Evolutionary conservation across 2,888 invertebrate species (phyloP).

Genomic region (Deilephila elpenor): DNA sequence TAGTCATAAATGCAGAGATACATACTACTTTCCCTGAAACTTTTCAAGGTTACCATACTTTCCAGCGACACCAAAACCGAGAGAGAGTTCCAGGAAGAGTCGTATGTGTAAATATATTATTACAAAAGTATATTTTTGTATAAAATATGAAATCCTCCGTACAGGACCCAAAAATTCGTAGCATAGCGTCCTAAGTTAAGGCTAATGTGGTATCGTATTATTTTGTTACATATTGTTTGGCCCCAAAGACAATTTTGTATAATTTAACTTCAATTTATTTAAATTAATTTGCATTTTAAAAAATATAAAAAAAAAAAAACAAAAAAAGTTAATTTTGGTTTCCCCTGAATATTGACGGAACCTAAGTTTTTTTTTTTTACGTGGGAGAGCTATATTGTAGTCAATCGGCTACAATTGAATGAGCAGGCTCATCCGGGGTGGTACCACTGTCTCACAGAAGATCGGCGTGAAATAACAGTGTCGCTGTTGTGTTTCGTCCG

Average conservation of each 20-base stretch:
- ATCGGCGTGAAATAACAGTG: not conserved
- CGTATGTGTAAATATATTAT: slow-evolving; percentile 20
- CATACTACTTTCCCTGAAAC: slow-evolving; percentile 28
- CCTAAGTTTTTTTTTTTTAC: not conserved
- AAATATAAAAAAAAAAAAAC: too few relatives aligned
- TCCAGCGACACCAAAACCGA: not conserved
- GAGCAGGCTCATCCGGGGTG: slow-evolving; percentile 2
- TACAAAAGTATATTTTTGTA: slow-evolving; percentile 28
- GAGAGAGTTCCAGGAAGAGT: slow-evolving; percentile 14
- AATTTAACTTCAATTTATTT: too few relatives aligned
- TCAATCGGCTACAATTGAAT: not conserved
- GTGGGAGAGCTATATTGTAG: slow-evolving; percentile 9
- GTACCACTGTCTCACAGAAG: slow-evolving; percentile 10
- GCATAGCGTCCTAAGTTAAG: not conserved
- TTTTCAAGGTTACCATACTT: not conserved
- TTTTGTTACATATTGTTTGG: too few relatives aligned
- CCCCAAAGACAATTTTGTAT: too few relatives aligned
- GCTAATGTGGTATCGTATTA: too few relatives aligned
- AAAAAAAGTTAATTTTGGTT: not conserved
- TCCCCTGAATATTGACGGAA: not conserved
- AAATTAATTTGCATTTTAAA: too few relatives aligned
- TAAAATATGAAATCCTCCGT: not conserved
- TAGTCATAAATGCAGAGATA: slow-evolving; percentile 18
- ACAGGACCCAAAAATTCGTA: slow-evolving; percentile 8
- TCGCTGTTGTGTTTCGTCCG: not conserved